These are phyloP conservation scores for Buathra laborator DNA, from an alignment of 2,888 invertebrate genomes.

Conservation along the genomic window DNA sequence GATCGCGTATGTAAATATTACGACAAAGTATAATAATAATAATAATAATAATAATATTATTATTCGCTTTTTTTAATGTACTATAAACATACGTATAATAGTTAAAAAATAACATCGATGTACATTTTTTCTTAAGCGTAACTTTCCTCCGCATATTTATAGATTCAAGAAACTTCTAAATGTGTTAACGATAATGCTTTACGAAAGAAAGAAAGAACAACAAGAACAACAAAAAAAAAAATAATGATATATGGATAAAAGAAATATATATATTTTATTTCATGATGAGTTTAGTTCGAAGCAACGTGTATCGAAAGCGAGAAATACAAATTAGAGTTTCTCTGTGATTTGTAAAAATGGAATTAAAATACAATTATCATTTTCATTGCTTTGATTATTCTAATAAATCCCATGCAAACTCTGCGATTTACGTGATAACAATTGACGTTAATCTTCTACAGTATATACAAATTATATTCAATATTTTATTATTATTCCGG, in stretches of 20 bases:
- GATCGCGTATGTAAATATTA: constrained; percentile 65
- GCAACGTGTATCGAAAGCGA: constrained; percentile 73
- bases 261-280: constrained; percentile 81
- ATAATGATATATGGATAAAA: constrained; percentile 71
- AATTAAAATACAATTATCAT: constrained; percentile 71
- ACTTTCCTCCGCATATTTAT: constrained; percentile 80
- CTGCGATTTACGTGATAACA: not conserved
- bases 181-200: constrained; percentile 82
- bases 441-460: not conserved
- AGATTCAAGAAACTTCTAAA: constrained; percentile 80
- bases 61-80: constrained; percentile 70
- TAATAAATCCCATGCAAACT: not conserved
- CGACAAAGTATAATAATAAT: constrained; percentile 52
- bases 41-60: constrained; percentile 61
- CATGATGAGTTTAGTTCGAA: constrained; percentile 79
- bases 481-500: too few species aligned
- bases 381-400: constrained; percentile 66
- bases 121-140: constrained; percentile 81
- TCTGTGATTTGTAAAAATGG: constrained; percentile 80
- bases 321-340: constrained; percentile 78
- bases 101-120: constrained; percentile 76
- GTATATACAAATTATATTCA: too few species aligned
- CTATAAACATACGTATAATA: constrained; percentile 63
- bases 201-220: constrained; percentile 66
- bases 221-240: constrained; percentile 66